Percentiles rank a stretch among this genome's conserved stretches.
These are phyloP conservation scores for Notamacropus eugenii DNA, from an alignment of 2,797 vertebrate genomes.

Conservation along the genomic window DNA sequence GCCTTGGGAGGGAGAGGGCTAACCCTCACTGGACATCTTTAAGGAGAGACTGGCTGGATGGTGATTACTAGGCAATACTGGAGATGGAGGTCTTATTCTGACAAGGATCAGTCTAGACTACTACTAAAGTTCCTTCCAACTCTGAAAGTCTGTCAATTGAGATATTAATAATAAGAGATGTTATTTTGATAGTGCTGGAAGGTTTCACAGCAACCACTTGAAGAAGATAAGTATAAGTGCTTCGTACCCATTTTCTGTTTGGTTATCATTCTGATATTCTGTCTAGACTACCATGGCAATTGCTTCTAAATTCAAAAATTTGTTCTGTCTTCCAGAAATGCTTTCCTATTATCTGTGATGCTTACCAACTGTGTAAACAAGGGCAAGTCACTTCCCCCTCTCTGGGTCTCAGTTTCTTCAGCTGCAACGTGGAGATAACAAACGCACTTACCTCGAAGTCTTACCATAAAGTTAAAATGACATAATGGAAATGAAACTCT, in stretches of 20 bases:
- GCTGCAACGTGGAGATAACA: not conserved
- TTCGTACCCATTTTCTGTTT: not conserved
- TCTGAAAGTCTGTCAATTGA: not conserved
- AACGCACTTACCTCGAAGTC: not conserved
- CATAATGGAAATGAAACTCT: not conserved
- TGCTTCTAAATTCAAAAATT: not conserved
- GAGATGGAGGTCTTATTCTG: not conserved
- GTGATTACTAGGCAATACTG: not conserved
- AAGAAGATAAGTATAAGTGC: not conserved
- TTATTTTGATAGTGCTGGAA: not conserved
- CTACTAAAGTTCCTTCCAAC: not conserved
- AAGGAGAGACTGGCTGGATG: not conserved
- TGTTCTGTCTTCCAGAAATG: not conserved
- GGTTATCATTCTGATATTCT: not conserved
- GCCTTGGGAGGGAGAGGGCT: not conserved
- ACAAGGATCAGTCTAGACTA: not conserved
- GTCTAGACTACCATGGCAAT: not conserved
- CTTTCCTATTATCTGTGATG: not conserved
- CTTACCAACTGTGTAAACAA: not conserved
- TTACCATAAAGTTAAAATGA: not conserved
- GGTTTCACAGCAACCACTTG: not conserved
- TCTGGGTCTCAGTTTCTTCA: not conserved
- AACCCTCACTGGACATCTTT: not conserved
- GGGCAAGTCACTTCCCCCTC: not conserved
- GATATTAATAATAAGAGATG: not conserved